Evolutionary conservation across 2,888 invertebrate species (phyloP).

Genomic region (Kuschelorhynchus macadamiae): DNA sequence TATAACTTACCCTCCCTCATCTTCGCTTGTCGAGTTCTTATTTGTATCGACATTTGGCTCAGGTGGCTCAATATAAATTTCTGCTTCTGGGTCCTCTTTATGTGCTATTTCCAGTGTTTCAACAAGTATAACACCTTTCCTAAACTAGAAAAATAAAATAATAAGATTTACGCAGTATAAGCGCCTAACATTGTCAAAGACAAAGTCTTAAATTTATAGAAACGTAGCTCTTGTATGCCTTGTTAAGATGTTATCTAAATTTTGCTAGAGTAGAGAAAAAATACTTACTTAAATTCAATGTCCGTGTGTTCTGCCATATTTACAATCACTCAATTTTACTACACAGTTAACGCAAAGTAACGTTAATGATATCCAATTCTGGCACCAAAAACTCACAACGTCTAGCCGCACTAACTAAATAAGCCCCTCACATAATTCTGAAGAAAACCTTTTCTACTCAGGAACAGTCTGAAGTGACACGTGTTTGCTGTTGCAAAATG

Average conservation of each 20-base stretch:
- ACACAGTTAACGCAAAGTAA: too few species aligned
- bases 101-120: conserved; percentile 28
- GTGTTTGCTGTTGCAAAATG: conserved; percentile 4
- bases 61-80: conserved; percentile 36
- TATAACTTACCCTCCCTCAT: conserved; percentile 33
- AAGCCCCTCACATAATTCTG: neutral
- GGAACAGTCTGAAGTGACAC: conserved; percentile 2
- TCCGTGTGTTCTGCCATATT: too few species aligned
- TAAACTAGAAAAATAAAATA: conserved; percentile 23
- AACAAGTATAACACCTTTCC: conserved; percentile 24
- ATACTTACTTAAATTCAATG: too few species aligned
- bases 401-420: neutral
- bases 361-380: too few species aligned
- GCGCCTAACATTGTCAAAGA: conserved; percentile 18
- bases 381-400: too few species aligned
- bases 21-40: conserved; percentile 38
- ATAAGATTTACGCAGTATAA: neutral
- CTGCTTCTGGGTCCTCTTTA: conserved; percentile 17
- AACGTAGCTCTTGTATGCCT: too few species aligned
- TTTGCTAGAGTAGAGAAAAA: too few species aligned
- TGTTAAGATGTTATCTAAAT: too few species aligned
- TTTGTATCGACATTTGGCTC: conserved; percentile 35
- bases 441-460: neutral
- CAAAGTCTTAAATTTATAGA: neutral
- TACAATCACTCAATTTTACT: too few species aligned